Percentiles rank a stretch among this genome's conserved stretches.
Conservation (phyloP, 2,797 vertebrate genomes). For the Danio jaintianensis region DNA sequence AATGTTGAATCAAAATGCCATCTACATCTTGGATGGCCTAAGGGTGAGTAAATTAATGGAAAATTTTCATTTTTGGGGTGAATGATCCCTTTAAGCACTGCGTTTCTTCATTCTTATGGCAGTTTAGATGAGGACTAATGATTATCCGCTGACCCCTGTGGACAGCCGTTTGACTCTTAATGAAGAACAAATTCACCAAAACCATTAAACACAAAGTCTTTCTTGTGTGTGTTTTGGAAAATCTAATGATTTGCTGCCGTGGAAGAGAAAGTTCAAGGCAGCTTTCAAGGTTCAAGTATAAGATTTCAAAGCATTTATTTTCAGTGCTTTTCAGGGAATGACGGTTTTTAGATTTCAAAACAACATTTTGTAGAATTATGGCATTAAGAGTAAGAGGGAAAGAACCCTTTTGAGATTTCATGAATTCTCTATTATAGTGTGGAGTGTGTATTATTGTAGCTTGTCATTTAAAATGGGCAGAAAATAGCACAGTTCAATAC, state of each 20-base stretch:
- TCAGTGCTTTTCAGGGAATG: not conserved
- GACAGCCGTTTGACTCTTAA: constrained; percentile 42
- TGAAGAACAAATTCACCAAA: constrained; percentile 7
- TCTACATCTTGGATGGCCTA: too few species aligned
- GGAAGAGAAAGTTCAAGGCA: constrained; percentile 20
- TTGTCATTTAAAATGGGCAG: not conserved
- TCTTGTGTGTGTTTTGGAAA: constrained; percentile 18
- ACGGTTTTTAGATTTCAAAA: not conserved
- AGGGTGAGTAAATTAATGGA: too few species aligned
- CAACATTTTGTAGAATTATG: not conserved
- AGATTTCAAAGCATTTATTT: constrained; percentile 9
- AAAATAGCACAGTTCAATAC: not conserved
- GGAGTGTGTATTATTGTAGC: not conserved
- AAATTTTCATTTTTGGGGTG: too few species aligned
- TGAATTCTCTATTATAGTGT: not conserved
- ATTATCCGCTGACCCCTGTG: constrained; percentile 63
- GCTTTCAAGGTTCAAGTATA: not conserved
- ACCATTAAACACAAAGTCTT: not conserved
- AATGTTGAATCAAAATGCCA: too few species aligned
- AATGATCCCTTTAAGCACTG: constrained; percentile 55
- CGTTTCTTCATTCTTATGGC: constrained; percentile 74
- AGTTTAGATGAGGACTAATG: constrained; percentile 74
- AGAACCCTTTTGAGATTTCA: not conserved
- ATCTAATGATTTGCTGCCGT: not conserved
- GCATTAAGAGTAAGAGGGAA: not conserved